A percentile compares a stretch with the other conserved stretches of the same genome.
phyloP scores from a whole-genome alignment of 2,113 vertebrate species.

The Spea multiplicata region DNA sequence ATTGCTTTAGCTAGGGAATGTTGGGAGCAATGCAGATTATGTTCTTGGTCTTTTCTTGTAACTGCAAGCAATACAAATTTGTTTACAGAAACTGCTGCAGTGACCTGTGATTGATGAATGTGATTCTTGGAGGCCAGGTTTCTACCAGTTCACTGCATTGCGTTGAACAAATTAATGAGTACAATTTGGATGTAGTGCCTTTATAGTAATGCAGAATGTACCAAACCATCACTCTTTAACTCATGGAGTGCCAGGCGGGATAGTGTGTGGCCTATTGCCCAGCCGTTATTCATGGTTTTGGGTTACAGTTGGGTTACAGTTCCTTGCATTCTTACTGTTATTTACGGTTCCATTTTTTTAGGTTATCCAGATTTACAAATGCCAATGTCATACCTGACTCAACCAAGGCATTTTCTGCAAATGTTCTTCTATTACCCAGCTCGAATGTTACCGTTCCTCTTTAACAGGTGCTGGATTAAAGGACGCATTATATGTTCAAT shows the following conservation, averaged over 20 bases:
- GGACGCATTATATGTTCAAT: too few species aligned
- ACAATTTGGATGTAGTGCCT: not conserved
- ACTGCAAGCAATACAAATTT: not conserved
- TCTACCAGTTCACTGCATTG: not conserved
- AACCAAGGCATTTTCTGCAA: too few species aligned
- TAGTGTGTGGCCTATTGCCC: too few species aligned
- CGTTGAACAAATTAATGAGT: not conserved
- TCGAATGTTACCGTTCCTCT: too few species aligned
- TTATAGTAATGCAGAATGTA: not conserved
- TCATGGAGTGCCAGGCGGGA: not conserved
- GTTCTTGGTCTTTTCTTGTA: not conserved
- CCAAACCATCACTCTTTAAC: not conserved
- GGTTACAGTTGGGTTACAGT: too few species aligned
- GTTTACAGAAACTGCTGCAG: slow-evolving; percentile 1
- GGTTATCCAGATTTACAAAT: too few species aligned
- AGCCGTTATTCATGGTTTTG: too few species aligned
- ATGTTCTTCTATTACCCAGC: too few species aligned
- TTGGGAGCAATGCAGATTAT: not conserved
- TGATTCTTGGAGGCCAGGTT: not conserved
- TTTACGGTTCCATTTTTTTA: too few species aligned
- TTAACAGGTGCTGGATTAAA: too few species aligned
- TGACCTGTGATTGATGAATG: slow-evolving; percentile 1
- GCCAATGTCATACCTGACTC: too few species aligned
- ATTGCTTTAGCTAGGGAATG: not conserved
- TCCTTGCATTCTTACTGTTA: too few species aligned